phyloP scores from a whole-genome alignment of 92 coral and sea anemone genomes.

The Palythoa grandiflora region DNA sequence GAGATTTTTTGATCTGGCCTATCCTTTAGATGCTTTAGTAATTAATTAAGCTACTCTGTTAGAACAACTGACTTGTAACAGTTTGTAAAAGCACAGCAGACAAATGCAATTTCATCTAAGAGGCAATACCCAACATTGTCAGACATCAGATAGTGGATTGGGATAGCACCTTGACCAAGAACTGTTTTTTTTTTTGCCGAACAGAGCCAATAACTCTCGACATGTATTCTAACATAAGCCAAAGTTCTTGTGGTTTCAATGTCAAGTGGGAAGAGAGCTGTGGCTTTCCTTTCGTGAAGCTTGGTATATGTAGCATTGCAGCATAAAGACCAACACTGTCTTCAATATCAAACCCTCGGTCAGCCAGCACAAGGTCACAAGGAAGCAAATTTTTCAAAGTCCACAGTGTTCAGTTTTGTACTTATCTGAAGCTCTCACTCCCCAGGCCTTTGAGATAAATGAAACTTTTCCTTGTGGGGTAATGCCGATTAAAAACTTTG shows the following conservation, averaged over 20 bases:
- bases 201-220: conserved; percentile 58
- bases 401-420: conserved; percentile 76
- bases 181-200: conserved; percentile 42
- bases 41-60: background rate
- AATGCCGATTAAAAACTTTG: conserved; percentile 41
- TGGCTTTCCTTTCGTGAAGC: conserved; percentile 56
- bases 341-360: conserved; percentile 49
- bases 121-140: conserved; percentile 38
- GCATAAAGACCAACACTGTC: conserved; percentile 46
- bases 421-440: conserved; percentile 73
- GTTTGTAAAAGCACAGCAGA: conserved; percentile 48
- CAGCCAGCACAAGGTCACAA: conserved; percentile 69
- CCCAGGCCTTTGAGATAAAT: conserved; percentile 73
- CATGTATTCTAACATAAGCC: conserved; percentile 52
- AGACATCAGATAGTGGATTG: conserved; percentile 39
- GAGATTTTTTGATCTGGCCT: no score
- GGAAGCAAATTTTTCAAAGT: conserved; percentile 66
- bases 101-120: conserved; percentile 55
- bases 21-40: no score
- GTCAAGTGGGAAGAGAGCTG: conserved; percentile 47
- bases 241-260: conserved; percentile 58
- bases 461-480: conserved; percentile 80
- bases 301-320: conserved; percentile 47
- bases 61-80: conserved; percentile 35
- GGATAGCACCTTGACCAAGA: conserved; percentile 45